These are phyloP conservation scores for Quadroppia sp. DNA, from an alignment of 2,888 invertebrate genomes.

Conservation along the genomic window DNA sequence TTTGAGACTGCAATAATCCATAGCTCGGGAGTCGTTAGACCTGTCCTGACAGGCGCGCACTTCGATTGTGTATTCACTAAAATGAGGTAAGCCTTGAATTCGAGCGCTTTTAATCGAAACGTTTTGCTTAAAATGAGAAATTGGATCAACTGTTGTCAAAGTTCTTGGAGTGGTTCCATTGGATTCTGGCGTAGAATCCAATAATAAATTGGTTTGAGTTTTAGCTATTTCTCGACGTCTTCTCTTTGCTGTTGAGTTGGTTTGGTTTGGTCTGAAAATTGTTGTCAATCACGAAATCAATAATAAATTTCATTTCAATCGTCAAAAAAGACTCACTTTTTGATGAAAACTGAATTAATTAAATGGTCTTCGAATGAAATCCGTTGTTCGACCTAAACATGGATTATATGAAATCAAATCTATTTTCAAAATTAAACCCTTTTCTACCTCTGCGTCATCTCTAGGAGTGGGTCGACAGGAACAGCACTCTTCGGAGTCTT, in stretches of 20 bases:
- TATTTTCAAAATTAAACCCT: constrained; percentile 49
- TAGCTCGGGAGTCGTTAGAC: constrained; percentile 36
- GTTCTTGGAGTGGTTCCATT: background rate
- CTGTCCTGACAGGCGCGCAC: constrained; percentile 69
- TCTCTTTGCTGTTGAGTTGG: background rate
- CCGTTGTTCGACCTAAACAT: constrained; percentile 60
- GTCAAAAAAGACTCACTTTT: constrained; percentile 51
- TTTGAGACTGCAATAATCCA: constrained; percentile 51
- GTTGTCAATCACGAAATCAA: no score
- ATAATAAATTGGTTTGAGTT: constrained; percentile 28
- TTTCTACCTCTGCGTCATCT: constrained; percentile 54
- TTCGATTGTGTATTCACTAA: constrained; percentile 68
- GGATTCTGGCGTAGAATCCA: background rate
- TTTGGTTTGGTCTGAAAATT: background rate
- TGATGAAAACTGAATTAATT: constrained; percentile 69
- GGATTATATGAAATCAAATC: background rate
- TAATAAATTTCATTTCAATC: background rate
- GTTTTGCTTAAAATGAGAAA: background rate
- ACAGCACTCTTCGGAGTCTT: constrained; percentile 49
- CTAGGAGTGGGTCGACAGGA: constrained; percentile 52
- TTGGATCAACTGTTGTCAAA: background rate
- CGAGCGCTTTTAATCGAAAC: background rate
- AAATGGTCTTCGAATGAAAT: constrained; percentile 74
- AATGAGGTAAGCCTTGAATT: constrained; percentile 63
- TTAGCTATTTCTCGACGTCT: background rate